Evolutionary conservation across 2,113 vertebrate genomes (phyloP), one percentile per base, ranked within the genome.

Genomic region (Scomber scombrus): DNA sequence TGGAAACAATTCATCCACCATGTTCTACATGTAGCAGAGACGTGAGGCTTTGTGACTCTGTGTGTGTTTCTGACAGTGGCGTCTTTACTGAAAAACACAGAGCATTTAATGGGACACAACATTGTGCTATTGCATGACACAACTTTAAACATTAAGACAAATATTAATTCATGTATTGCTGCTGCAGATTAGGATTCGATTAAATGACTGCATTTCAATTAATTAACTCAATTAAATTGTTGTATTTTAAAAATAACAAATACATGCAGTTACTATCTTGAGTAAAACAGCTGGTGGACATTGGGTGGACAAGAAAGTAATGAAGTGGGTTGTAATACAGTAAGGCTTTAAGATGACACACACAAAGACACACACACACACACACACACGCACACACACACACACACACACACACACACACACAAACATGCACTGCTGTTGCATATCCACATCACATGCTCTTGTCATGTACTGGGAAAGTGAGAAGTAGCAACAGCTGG

Each of bases 401-500:
- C 2, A 26, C 2, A 26, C 18, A 34, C 31, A 13, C 29, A 64
- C 40, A 63, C 23, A 63, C 68, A 49, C 68, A 26, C 16, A 64
- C 40, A 64, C 63, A 50, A 46, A 54, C 69, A 63, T 16, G 8
- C 65, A 47, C 9, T 29, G 21, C 68, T 79, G 79, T 31, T 80
- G 71, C 68, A 71, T 82, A 75, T 85, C 75, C 49, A 73, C 81
- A 76, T 88, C 84, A 81, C 86, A 91, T 88, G 80, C 58, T 85
- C 72, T 75, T 85, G 80, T 85, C 87, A 65, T 81, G 80, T 85
- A 61, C 50, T 58, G 68, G 75, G 65, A 79, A 75, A 85, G 58
- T 87, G 89, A 91, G 63, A 83, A 84, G 85, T 55, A 81, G 54
- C 85, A 87, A 74, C 92, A 93, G 88, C 92, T 92, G 89, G 75